phyloP scores from a whole-genome alignment of 2,888 invertebrate genomes.

The Amphipyra tragopoginis region DNA sequence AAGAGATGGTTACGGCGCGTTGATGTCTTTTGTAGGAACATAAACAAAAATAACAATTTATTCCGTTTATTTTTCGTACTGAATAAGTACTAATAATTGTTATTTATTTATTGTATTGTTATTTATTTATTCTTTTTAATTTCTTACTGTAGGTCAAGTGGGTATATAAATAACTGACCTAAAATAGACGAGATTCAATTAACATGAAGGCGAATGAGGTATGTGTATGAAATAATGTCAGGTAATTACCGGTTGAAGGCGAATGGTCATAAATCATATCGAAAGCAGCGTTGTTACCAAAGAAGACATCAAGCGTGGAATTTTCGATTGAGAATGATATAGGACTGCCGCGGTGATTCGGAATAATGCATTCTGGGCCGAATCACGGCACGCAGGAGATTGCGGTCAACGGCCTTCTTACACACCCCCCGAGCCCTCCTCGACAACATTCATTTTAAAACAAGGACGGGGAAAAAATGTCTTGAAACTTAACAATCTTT shows the following conservation, averaged over 20 bases:
- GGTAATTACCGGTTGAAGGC: constrained; percentile 72
- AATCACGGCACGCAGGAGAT: constrained; percentile 76
- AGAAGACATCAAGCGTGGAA: constrained; percentile 85
- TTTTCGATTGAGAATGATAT: constrained; percentile 83
- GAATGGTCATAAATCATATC: constrained; percentile 81
- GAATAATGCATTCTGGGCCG: constrained; percentile 85
- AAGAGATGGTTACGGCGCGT: constrained; percentile 40
- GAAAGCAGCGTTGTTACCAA: constrained; percentile 80
- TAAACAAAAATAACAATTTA: constrained; percentile 6
- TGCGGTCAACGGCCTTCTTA: constrained; percentile 82
- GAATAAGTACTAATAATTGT: no score
- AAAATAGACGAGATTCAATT: constrained; percentile 31
- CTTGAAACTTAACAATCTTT: constrained; percentile 71
- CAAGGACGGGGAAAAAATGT: constrained; percentile 72
- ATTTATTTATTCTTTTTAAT: neutral
- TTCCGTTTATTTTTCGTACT: no score
- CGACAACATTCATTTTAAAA: constrained; percentile 69
- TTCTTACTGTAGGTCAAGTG: neutral
- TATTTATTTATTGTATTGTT: neutral
- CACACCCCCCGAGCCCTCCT: constrained; percentile 68
- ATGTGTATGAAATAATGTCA: constrained; percentile 63
- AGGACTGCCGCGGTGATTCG: constrained; percentile 78
- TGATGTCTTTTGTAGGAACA: constrained; percentile 56
- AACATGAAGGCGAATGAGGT: constrained; percentile 43
- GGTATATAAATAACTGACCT: neutral